A percentile compares a stretch with the other conserved stretches of the same genome.
These are phyloP conservation scores for Coelopa pilipes DNA, from an alignment of 2,888 invertebrate species.

Conservation along the genomic window DNA sequence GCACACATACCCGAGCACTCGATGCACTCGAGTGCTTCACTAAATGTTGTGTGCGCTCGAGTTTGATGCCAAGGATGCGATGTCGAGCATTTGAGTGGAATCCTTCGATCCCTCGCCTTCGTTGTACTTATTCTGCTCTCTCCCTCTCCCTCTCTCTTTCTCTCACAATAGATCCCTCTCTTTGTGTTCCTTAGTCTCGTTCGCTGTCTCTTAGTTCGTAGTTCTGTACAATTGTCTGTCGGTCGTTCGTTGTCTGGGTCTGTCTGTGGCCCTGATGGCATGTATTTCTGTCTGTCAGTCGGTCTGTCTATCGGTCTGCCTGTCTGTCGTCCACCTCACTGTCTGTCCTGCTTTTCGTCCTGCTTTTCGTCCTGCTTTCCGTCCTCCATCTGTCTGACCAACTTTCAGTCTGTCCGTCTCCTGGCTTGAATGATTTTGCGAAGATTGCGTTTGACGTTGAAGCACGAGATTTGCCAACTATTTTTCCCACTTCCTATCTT, in stretches of 20 bases:
- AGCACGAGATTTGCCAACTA: conserved; percentile 13
- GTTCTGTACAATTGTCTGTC: conserved; percentile 8
- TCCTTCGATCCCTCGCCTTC: background rate
- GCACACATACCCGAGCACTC: background rate
- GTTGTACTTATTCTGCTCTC: background rate
- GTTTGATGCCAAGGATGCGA: conserved; percentile 10
- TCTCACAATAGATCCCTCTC: background rate
- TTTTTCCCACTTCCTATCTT: background rate
- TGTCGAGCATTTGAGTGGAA: conserved; percentile 15
- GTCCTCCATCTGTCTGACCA: background rate
- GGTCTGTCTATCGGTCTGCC: background rate
- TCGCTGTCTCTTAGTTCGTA: background rate
- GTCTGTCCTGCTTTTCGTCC: background rate
- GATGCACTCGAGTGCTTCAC: background rate
- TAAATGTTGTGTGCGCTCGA: background rate
- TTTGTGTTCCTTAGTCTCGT: background rate
- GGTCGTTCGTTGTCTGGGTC: background rate
- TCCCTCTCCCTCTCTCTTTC: background rate
- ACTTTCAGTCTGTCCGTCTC: background rate
- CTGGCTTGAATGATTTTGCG: conserved; percentile 3
- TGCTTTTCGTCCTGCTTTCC: background rate
- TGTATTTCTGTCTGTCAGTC: conserved; percentile 3
- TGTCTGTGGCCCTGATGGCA: background rate
- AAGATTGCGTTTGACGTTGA: conserved; percentile 23
- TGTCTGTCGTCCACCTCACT: background rate